These are phyloP conservation scores for Griposia aprilina DNA, from an alignment of 2,888 invertebrate species.

Conservation along the genomic window DNA sequence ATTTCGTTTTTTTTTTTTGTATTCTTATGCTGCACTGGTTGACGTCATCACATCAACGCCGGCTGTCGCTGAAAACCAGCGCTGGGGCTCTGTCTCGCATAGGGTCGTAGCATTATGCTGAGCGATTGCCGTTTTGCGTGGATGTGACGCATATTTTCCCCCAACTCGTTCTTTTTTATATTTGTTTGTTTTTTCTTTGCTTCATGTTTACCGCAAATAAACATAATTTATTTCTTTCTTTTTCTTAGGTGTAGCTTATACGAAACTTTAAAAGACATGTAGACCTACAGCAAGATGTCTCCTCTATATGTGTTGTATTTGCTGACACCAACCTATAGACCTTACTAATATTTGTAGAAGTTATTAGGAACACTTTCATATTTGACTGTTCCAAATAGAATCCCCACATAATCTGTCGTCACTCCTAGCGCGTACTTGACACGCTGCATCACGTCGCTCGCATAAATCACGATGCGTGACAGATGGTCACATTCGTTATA, in stretches of 20 bases:
- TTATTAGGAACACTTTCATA: constrained; percentile 4
- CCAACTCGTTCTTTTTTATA: no score
- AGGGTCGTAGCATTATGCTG: no score
- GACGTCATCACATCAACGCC: no score
- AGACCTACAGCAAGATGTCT: neutral
- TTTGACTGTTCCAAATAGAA: constrained; percentile 27
- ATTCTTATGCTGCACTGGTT: no score
- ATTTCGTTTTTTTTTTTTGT: no score
- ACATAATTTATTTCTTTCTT: no score
- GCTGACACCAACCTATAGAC: neutral
- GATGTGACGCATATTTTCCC: no score
- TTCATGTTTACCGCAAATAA: no score
- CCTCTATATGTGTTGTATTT: neutral
- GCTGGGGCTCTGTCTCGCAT: no score
- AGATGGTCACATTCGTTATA: constrained; percentile 53
- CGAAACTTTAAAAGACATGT: neutral
- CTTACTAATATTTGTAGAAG: neutral
- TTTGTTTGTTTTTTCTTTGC: no score
- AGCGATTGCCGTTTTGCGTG: no score
- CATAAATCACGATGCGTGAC: constrained; percentile 43
- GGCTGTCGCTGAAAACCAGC: no score
- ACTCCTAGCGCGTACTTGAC: constrained; percentile 42
- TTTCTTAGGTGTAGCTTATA: neutral
- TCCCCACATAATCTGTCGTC: constrained; percentile 38
- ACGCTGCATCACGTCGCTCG: constrained; percentile 39